Base-by-base conservation (phyloP, 1,140 invertebrate species). In the Cydia splendana region DNA sequence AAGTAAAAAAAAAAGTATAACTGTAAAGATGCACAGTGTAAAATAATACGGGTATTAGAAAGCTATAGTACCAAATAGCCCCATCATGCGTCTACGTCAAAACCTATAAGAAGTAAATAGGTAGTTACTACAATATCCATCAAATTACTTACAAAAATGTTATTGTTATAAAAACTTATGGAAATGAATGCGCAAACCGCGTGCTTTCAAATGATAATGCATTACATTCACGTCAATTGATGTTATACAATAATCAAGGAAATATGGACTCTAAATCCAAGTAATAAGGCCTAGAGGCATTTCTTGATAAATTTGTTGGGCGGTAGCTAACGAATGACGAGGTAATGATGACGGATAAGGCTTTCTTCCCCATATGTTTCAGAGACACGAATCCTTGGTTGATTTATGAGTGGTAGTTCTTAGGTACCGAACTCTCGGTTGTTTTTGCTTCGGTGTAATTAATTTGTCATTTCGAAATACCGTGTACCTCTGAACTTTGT, bases 161-260 rank as follows among this genome's bases (percentile, higher is more conserved):
- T 24, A 62, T 24, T 12, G 1, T 62, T 24, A 62, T 5, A 62
- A 62, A 62, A 62, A 53, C 51, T 53, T 53, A 53, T 53, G 51
- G 20, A 62, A 62, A 62, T 12, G 20, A 24, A 62, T 62, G 20
- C 57, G 57, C 10, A 62, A 24, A 62, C 57, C 57, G 57, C 57
- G 57, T 62, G 57, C 20, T 24, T 62, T 62, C 57, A 62, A 62
- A 62, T 62, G 57, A 62, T 62, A 62, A 62, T 62, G 57, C 20
- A 62, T 62, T 62, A 24, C 7, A 24, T 62, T 62, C 57, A 24
- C 20, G 20, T 62, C 57, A 62, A 62, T 20, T 20, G 24, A 24
- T 9, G 6, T 24, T 62, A 24, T 24, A 1, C 9, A 20, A 20
- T 2, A 62, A 62, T 10, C 57, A 24, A n/a, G 57, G 0, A 24